Percentiles rank a stretch among this genome's conserved stretches.
Evolutionary conservation across 2,797 vertebrate species (phyloP).

Genomic region (Takifugu ocellatus): DNA sequence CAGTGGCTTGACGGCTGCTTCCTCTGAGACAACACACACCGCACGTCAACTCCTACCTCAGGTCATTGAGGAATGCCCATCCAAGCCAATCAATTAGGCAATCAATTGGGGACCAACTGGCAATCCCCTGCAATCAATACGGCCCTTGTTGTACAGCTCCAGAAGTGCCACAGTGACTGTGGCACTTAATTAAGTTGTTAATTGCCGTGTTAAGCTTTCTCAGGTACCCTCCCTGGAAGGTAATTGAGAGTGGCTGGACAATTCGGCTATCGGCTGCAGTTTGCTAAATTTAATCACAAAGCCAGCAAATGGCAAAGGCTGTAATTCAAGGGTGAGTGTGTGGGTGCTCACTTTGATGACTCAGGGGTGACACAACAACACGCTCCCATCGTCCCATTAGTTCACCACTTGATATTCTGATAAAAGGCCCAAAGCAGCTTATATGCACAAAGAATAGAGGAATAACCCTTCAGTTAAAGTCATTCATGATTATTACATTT

Average conservation of each 20-base stretch:
- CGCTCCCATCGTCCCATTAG: too few species aligned
- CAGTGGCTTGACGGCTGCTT: slow-evolving; percentile 26
- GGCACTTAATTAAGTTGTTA: slow-evolving; percentile 86
- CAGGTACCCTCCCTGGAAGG: slow-evolving; percentile 75
- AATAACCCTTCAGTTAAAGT: too few species aligned
- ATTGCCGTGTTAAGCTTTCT: slow-evolving; percentile 83
- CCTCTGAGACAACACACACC: slow-evolving; percentile 17
- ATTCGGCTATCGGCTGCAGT: slow-evolving; percentile 72
- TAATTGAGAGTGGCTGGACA: slow-evolving; percentile 80
- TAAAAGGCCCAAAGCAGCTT: too few species aligned
- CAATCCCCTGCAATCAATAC: slow-evolving; percentile 78
- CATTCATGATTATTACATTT: too few species aligned
- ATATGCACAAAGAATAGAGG: too few species aligned
- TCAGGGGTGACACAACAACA: too few species aligned
- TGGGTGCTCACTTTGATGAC: too few species aligned
- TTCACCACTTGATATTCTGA: too few species aligned
- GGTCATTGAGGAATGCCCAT: slow-evolving; percentile 75
- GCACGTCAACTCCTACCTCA: slow-evolving; percentile 33
- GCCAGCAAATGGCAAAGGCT: slow-evolving; percentile 61
- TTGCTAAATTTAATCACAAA: slow-evolving; percentile 79
- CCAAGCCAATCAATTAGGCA: slow-evolving; percentile 76
- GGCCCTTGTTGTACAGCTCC: slow-evolving; percentile 73
- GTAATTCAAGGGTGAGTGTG: slow-evolving; percentile 16
- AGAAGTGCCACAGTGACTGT: slow-evolving; percentile 74
- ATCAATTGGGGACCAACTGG: slow-evolving; percentile 79